Evolutionary conservation across 2,797 vertebrate species (phyloP).

Genomic region (Todus mexicanus): DNA sequence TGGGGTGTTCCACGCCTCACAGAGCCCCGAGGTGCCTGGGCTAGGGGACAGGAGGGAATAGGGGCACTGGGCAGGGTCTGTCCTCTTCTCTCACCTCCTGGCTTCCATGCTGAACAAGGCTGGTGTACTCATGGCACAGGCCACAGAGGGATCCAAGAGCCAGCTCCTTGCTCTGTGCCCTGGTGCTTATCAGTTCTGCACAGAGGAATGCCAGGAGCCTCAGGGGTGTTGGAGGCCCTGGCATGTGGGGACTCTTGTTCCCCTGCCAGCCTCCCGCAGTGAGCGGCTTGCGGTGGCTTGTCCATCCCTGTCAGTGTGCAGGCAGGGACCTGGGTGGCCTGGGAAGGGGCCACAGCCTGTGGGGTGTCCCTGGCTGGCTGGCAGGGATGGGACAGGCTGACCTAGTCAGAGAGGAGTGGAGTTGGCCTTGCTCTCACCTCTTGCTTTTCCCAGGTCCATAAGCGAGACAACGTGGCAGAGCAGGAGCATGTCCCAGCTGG

Average conservation of each 20-base stretch:
- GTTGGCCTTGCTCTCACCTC: neutral
- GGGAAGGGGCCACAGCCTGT: neutral
- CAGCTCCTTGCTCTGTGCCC: neutral
- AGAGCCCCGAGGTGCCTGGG: neutral
- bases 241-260: neutral
- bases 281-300: neutral
- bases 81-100: neutral
- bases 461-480: conserved; percentile 67
- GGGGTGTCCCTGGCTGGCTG: accelerated
- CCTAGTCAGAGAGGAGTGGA: accelerated
- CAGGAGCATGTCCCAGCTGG: conserved; percentile 57
- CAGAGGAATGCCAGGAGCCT: neutral
- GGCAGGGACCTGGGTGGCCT: neutral
- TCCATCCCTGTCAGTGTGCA: accelerated
- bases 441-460: conserved; percentile 61
- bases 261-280: neutral
- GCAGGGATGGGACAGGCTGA: neutral
- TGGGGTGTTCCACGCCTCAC: neutral
- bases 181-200: neutral
- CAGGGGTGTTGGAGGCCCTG: neutral
- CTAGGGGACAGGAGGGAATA: neutral
- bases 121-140: neutral
- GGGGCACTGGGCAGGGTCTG: neutral
- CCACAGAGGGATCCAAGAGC: neutral
- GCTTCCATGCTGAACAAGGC: neutral